Percentiles rank a stretch among this genome's conserved stretches.
phyloP scores from a whole-genome alignment of 2,888 invertebrate genomes.

The Micropterix aruncella region DNA sequence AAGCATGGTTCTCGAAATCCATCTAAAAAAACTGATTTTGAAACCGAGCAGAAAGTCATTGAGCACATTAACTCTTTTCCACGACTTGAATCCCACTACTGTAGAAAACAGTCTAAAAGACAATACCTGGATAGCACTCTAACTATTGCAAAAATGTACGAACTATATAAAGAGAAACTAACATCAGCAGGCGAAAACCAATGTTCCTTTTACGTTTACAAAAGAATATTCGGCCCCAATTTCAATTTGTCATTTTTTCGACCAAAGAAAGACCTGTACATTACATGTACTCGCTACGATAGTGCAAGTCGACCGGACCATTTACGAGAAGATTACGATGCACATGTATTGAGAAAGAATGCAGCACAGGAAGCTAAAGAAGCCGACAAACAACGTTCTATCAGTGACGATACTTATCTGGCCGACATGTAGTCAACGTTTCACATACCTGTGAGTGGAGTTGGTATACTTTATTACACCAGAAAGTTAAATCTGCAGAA shows the following conservation, averaged over 20 bases:
- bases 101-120: constrained; percentile 8
- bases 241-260: constrained; percentile 9
- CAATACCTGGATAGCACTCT: constrained; percentile 9
- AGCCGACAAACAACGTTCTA: constrained; percentile 8
- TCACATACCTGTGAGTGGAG: constrained; percentile 9
- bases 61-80: constrained; percentile 10
- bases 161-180: constrained; percentile 8
- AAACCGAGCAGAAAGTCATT: too few relatives aligned
- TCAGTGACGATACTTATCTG: constrained; percentile 8
- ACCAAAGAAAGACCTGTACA: constrained; percentile 9
- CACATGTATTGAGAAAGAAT: constrained; percentile 8
- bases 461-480: constrained; percentile 10
- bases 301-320: too few relatives aligned
- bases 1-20: too few relatives aligned
- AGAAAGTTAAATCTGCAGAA: constrained; percentile 8
- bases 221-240: constrained; percentile 8
- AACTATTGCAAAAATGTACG: constrained; percentile 10
- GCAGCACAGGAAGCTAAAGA: constrained; percentile 8
- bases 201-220: constrained; percentile 8
- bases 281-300: constrained; percentile 7
- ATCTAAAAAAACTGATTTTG: too few relatives aligned
- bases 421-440: constrained; percentile 10
- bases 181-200: constrained; percentile 2
- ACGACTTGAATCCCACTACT: constrained; percentile 10
- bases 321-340: constrained; percentile 8